These are phyloP conservation scores for Pongo pygmaeus DNA, from an alignment of 2,113 vertebrate species.

Conservation along the genomic window DNA sequence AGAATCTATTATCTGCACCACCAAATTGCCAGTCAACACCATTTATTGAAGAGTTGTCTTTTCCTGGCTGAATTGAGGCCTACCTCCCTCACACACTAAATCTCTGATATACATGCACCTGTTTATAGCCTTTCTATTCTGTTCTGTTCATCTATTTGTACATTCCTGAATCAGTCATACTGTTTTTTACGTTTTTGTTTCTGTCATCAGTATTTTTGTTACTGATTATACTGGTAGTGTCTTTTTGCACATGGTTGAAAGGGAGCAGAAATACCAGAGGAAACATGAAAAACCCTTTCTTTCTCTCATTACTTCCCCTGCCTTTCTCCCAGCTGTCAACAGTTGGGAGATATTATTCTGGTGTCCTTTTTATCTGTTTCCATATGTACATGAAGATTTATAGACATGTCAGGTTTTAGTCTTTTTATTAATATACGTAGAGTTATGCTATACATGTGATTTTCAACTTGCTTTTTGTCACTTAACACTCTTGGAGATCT, in stretches of 20 bases:
- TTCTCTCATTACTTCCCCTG: neutral
- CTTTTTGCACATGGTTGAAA: constrained; percentile 50
- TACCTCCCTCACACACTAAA: neutral
- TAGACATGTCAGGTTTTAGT: neutral
- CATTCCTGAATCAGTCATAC: neutral
- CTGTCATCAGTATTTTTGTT: constrained; percentile 31
- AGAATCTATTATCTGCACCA: neutral
- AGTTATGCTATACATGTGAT: neutral
- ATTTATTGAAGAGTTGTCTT: neutral
- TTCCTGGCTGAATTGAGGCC: neutral
- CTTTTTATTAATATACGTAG: constrained; percentile 4
- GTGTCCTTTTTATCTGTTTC: constrained; percentile 50
- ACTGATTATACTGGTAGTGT: neutral
- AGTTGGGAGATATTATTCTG: constrained; percentile 11
- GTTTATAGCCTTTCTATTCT: neutral
- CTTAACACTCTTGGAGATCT: neutral
- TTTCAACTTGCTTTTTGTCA: constrained; percentile 40
- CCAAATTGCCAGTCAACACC: neutral
- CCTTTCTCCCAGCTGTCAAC: neutral
- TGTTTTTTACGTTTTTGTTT: neutral
- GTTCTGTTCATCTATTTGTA: neutral
- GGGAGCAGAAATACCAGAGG: constrained; percentile 41
- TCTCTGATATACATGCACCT: neutral
- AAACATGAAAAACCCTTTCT: constrained; percentile 52
- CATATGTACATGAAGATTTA: neutral